Evolutionary conservation across 2,888 invertebrate genomes (phyloP).

Genomic region (Drosophila affinis): DNA sequence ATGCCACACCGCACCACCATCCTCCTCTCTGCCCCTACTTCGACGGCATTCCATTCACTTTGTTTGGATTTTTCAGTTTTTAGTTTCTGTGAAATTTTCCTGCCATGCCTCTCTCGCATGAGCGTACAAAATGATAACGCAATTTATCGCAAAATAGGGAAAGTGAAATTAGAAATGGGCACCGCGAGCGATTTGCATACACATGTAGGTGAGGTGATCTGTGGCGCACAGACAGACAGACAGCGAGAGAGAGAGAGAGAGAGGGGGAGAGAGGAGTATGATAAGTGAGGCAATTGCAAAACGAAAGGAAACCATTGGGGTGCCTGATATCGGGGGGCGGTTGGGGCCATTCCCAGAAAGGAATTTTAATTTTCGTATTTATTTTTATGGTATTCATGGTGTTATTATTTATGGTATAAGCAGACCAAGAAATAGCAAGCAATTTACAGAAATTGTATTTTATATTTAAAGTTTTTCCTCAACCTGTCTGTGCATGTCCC

Average conservation of each 20-base stretch:
- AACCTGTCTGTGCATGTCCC: too few species aligned
- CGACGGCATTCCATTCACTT: slow-evolving; percentile 75
- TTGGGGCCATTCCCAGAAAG: background rate
- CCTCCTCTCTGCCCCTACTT: slow-evolving; percentile 25
- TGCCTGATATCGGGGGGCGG: background rate
- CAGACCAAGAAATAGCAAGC: background rate
- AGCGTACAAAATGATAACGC: slow-evolving; percentile 76
- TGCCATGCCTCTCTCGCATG: slow-evolving; percentile 50
- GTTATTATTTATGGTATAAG: too few species aligned
- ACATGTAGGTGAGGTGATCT: slow-evolving; percentile 25
- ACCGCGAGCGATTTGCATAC: slow-evolving; percentile 45
- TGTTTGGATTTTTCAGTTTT: slow-evolving; percentile 8
- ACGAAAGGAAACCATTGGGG: slow-evolving; percentile 14
- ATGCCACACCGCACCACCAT: slow-evolving; percentile 39
- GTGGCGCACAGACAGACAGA: background rate
- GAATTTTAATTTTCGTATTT: background rate
- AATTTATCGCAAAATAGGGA: slow-evolving; percentile 73
- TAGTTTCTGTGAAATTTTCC: slow-evolving; percentile 55
- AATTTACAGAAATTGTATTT: too few species aligned
- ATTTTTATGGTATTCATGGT: background rate
- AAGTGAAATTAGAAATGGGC: slow-evolving; percentile 67
- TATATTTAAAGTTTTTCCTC: too few species aligned
- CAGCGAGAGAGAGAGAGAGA: slow-evolving; percentile 20
- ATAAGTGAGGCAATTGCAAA: slow-evolving; percentile 37
- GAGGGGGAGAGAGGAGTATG: slow-evolving; percentile 9